These are phyloP conservation scores for Gymnosoma rotundatum DNA, from an alignment of 2,888 invertebrate species.

Conservation along the genomic window DNA sequence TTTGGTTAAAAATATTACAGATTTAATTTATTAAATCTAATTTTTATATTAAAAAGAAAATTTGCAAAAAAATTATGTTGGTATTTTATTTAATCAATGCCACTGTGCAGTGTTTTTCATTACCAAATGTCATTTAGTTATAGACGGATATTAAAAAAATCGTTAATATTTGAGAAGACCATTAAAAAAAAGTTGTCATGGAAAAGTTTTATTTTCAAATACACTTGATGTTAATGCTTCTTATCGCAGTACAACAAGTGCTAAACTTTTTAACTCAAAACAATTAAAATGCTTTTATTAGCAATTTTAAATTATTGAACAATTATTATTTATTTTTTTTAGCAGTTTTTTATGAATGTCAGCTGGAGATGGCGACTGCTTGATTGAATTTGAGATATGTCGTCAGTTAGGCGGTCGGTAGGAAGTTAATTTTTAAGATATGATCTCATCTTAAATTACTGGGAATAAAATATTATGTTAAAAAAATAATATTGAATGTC, in stretches of 20 bases:
- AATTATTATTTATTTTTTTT: not conserved
- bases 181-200: slow-evolving; percentile 23
- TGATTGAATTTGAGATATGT: slow-evolving; percentile 33
- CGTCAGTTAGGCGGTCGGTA: not conserved
- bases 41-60: no score
- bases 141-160: slow-evolving; percentile 10
- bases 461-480: slow-evolving; percentile 34
- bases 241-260: not conserved
- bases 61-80: no score
- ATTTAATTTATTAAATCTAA: no score
- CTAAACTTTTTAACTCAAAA: slow-evolving; percentile 3
- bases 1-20: no score
- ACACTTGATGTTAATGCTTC: slow-evolving; percentile 23
- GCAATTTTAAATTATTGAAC: not conserved
- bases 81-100: not conserved
- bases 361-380: slow-evolving; percentile 43
- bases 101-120: not conserved
- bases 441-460: slow-evolving; percentile 60
- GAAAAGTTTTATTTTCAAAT: slow-evolving; percentile 22
- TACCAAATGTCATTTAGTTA: slow-evolving; percentile 3
- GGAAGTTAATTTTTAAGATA: slow-evolving; percentile 50
- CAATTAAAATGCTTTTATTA: slow-evolving; percentile 8
- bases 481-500: slow-evolving; percentile 36
- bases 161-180: slow-evolving; percentile 21
- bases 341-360: slow-evolving; percentile 6